These are phyloP conservation scores for Python bivittatus DNA, from an alignment of 2,113 vertebrate genomes.

Conservation along the genomic window DNA sequence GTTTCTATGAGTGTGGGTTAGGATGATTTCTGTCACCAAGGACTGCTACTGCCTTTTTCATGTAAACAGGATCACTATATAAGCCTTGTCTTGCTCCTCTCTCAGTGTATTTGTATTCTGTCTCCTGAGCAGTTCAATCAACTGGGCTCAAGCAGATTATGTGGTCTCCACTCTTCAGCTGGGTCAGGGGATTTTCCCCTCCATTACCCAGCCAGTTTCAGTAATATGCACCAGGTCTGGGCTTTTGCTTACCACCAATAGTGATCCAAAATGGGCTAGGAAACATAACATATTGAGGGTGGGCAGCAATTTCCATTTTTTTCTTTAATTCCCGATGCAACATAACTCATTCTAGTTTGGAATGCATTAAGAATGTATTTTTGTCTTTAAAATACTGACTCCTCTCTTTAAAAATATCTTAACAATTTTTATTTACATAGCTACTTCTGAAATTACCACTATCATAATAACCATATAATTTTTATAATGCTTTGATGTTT, in stretches of 20 bases:
- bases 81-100: background rate
- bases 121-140: background rate
- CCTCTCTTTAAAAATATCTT: conserved; percentile 51
- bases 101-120: background rate
- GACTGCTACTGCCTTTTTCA: background rate
- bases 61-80: background rate
- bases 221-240: background rate
- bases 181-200: too few species aligned
- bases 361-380: background rate
- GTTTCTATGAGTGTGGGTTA: background rate
- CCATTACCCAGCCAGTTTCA: background rate
- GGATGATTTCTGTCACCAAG: background rate
- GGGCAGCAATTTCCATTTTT: background rate
- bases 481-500: conserved; percentile 37
- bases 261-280: background rate
- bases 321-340: background rate
- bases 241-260: background rate
- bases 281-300: background rate
- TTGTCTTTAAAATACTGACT: background rate
- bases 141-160: background rate
- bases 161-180: background rate
- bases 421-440: conserved; percentile 71
- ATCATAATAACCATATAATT: conserved; percentile 32
- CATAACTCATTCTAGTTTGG: background rate
- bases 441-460: conserved; percentile 61